phyloP scores from a whole-genome alignment of 2,888 invertebrate species.

The Himalopsyche kuldschensis region DNA sequence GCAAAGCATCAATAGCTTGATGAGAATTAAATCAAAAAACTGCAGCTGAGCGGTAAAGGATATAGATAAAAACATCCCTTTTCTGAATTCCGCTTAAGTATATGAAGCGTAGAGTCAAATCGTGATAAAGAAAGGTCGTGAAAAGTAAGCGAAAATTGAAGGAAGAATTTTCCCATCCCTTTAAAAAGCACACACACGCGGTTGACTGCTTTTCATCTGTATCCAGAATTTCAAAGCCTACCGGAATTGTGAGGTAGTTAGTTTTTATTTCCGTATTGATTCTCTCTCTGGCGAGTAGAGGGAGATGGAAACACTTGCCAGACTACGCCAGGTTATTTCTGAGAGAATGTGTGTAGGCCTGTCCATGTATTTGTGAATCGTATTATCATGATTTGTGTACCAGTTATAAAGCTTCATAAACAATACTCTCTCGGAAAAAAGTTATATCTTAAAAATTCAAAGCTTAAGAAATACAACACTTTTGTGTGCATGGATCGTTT shows the following conservation, averaged over 20 bases:
- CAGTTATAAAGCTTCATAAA: not conserved
- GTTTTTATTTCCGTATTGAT: slow-evolving; percentile 25
- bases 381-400: not conserved
- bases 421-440: not conserved
- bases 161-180: not conserved
- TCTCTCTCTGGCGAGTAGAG: not conserved
- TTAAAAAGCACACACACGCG: not conserved
- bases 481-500: too few species aligned
- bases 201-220: not conserved
- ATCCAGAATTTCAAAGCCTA: slow-evolving; percentile 4
- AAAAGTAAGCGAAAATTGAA: not conserved
- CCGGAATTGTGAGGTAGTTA: slow-evolving; percentile 13
- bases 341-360: not conserved
- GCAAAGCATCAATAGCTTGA: too few species aligned
- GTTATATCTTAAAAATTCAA: too few species aligned
- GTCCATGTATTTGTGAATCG: not conserved
- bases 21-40: too few species aligned
- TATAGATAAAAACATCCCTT: too few species aligned
- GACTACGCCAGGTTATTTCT: not conserved
- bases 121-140: not conserved
- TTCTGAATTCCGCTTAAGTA: too few species aligned
- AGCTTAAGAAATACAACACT: too few species aligned
- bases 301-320: not conserved
- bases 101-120: not conserved
- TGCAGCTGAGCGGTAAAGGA: too few species aligned